Evolutionary conservation across 2,888 invertebrate genomes (phyloP).

Genomic region (Rhamphomyia laevipes): DNA sequence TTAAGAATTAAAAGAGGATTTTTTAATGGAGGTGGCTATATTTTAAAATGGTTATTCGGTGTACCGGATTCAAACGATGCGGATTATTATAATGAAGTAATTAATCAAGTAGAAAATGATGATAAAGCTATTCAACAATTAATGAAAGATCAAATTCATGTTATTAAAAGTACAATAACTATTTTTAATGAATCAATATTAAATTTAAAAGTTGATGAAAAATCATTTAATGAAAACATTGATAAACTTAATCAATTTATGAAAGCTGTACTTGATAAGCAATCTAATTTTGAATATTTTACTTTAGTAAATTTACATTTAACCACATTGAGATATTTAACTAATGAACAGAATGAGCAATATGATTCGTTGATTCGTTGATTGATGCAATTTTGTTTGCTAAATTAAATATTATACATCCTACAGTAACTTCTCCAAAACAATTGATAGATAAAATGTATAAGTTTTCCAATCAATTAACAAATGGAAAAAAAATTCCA

Average conservation of each 20-base stretch:
- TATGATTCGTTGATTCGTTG: slow-evolving; percentile 8
- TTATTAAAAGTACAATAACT: slow-evolving; percentile 12
- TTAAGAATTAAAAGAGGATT: slow-evolving; percentile 3
- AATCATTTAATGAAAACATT: slow-evolving; percentile 14
- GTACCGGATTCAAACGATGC: slow-evolving; percentile 11
- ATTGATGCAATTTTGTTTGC: slow-evolving; percentile 13
- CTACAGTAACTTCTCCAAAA: slow-evolving; percentile 13
- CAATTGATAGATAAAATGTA: slow-evolving; percentile 11
- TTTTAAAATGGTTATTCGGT: slow-evolving; percentile 2
- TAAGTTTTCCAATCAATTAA: no score
- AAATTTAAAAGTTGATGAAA: slow-evolving; percentile 11
- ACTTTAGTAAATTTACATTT: slow-evolving; percentile 9
- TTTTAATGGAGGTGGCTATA: slow-evolving; percentile 1
- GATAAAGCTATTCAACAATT: slow-evolving; percentile 11
- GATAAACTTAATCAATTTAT: slow-evolving; percentile 9
- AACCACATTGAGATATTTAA: slow-evolving; percentile 10
- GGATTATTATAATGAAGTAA: slow-evolving; percentile 12
- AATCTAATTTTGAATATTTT: slow-evolving; percentile 1
- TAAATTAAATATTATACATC: slow-evolving; percentile 14
- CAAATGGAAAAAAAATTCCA: no score
- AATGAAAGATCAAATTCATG: slow-evolving; percentile 16
- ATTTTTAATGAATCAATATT: slow-evolving; percentile 15
- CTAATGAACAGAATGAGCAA: slow-evolving; percentile 11
- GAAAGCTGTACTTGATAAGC: slow-evolving; percentile 1
- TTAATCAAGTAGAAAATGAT: slow-evolving; percentile 11